phyloP scores from a whole-genome alignment of 2,113 vertebrate genomes.

The Coptodon bakossiorum region DNA sequence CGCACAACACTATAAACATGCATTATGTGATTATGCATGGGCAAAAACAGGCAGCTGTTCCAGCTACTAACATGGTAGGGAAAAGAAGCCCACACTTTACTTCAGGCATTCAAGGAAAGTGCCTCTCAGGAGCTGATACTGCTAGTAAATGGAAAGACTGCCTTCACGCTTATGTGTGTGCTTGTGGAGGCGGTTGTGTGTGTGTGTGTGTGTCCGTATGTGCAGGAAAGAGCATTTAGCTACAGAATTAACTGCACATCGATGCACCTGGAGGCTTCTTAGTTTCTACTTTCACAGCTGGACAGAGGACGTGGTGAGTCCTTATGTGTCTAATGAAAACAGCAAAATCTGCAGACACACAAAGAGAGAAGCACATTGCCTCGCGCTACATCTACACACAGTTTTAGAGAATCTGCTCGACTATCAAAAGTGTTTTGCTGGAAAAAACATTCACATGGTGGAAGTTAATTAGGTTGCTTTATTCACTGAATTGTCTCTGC shows the following conservation, averaged over 20 bases:
- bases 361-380: background rate
- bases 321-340: constrained; percentile 23
- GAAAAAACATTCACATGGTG: constrained; percentile 20
- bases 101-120: background rate
- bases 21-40: background rate
- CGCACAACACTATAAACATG: background rate
- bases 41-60: background rate
- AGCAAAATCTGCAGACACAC: background rate
- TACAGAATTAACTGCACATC: constrained; percentile 9
- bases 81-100: background rate
- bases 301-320: constrained; percentile 1
- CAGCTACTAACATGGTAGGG: background rate
- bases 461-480: constrained; percentile 53
- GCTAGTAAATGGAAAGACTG: background rate
- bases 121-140: background rate
- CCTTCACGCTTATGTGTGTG: background rate
- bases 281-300: constrained; percentile 30
- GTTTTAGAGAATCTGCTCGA: background rate
- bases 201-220: background rate
- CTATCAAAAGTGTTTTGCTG: constrained; percentile 12
- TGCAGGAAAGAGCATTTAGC: background rate
- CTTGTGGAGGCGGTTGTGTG: background rate
- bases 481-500: constrained; percentile 38
- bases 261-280: constrained; percentile 12
- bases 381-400: background rate